Conservation (phyloP, 2,797 vertebrate species). For the Netta rufina region DNA sequence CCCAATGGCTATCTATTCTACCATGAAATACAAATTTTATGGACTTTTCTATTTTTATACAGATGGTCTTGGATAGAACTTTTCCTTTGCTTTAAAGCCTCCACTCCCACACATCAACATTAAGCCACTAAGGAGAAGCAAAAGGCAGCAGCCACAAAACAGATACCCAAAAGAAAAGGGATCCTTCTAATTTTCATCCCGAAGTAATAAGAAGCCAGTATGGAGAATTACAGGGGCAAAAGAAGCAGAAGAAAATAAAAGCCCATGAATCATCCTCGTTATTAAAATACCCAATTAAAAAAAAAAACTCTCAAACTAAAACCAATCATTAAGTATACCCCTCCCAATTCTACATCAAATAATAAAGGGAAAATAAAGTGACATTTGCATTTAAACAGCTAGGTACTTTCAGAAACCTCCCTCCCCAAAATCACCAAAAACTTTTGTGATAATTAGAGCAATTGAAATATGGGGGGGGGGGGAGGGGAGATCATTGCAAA, state of each 20-base stretch:
- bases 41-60: neutral
- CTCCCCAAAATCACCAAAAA: neutral
- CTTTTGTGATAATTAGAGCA: neutral
- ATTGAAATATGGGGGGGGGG: neutral
- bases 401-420: neutral
- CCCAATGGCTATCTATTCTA: neutral
- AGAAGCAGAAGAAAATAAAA: neutral
- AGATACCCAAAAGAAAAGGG: neutral
- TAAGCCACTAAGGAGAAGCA: neutral
- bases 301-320: neutral
- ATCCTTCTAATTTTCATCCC: neutral
- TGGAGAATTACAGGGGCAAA: neutral
- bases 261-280: neutral
- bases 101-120: neutral
- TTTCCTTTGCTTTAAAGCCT: neutral
- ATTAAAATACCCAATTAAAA: neutral
- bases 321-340: neutral
- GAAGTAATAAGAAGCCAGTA: neutral
- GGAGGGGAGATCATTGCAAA: neutral
- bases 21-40: neutral
- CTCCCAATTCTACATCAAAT: neutral
- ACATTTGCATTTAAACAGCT: neutral
- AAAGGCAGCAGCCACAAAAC: neutral
- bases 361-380: neutral
- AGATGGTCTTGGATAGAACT: neutral